Conservation (phyloP, 2,888 invertebrate species). For the Brenthis ino region DNA sequence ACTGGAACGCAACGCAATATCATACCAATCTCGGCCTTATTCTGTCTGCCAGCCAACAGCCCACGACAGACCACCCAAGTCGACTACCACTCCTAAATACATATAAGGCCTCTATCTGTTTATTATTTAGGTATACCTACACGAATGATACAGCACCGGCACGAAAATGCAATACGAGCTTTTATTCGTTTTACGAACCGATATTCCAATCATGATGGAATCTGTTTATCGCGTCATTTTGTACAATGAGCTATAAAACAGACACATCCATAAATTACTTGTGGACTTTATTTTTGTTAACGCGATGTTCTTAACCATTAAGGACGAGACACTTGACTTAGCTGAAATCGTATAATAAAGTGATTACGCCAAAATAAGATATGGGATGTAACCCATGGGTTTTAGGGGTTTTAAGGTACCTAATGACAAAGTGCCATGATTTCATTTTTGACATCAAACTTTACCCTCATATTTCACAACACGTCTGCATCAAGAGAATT, state of each 20-base stretch:
- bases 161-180: slow-evolving; percentile 59
- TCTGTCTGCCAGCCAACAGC: slow-evolving; percentile 59
- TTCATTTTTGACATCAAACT: slow-evolving; percentile 59
- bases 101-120: slow-evolving; percentile 71
- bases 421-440: slow-evolving; percentile 51
- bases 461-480: slow-evolving; percentile 71
- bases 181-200: slow-evolving; percentile 56
- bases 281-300: slow-evolving; percentile 48
- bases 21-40: slow-evolving; percentile 76
- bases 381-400: not conserved
- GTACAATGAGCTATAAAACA: slow-evolving; percentile 55
- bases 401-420: slow-evolving; percentile 52
- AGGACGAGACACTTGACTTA: slow-evolving; percentile 61
- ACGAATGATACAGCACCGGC: slow-evolving; percentile 40
- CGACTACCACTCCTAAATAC: slow-evolving; percentile 66
- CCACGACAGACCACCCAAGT: slow-evolving; percentile 72
- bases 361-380: slow-evolving; percentile 19
- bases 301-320: slow-evolving; percentile 55
- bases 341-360: slow-evolving; percentile 45
- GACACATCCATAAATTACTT: slow-evolving; percentile 57
- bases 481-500: slow-evolving; percentile 61
- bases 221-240: slow-evolving; percentile 60
- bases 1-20: slow-evolving; percentile 68
- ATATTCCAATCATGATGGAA: slow-evolving; percentile 55
- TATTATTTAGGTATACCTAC: slow-evolving; percentile 61